These are phyloP conservation scores for Sebastes trivittatus DNA, from an alignment of 2,797 vertebrate genomes.

Conservation along the genomic window DNA sequence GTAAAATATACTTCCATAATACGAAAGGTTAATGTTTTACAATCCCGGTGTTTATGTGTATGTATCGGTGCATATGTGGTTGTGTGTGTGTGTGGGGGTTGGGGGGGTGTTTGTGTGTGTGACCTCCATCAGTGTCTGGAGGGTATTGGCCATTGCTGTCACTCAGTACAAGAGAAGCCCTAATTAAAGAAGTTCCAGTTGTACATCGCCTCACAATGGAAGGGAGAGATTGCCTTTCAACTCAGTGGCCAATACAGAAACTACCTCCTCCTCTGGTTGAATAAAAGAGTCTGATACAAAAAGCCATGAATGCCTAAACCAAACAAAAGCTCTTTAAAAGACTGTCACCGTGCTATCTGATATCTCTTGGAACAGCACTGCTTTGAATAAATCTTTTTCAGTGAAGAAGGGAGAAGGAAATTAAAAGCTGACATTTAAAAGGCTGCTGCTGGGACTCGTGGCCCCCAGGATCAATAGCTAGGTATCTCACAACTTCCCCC, in stretches of 20 bases:
- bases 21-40: slow-evolving; percentile 39
- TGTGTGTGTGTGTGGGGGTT: neutral
- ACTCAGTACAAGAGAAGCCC: slow-evolving; percentile 69
- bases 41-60: slow-evolving; percentile 22
- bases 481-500: slow-evolving; percentile 65
- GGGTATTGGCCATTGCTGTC: slow-evolving; percentile 77
- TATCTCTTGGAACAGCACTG: slow-evolving; percentile 78
- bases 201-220: slow-evolving; percentile 77
- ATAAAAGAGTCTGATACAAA: slow-evolving; percentile 80
- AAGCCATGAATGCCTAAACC: slow-evolving; percentile 78
- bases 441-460: slow-evolving; percentile 66
- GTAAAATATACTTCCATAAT: slow-evolving; percentile 31
- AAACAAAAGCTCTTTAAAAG: slow-evolving; percentile 84
- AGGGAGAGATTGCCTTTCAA: slow-evolving; percentile 79
- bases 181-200: slow-evolving; percentile 83
- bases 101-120: slow-evolving; percentile 46
- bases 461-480: slow-evolving; percentile 74
- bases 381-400: slow-evolving; percentile 78
- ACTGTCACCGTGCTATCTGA: slow-evolving; percentile 81
- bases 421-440: slow-evolving; percentile 82
- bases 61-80: neutral
- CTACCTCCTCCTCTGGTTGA: slow-evolving; percentile 72
- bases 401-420: slow-evolving; percentile 74
- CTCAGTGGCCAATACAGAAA: slow-evolving; percentile 70
- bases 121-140: slow-evolving; percentile 78